Base-by-base conservation (phyloP, 2,797 vertebrate species). In the Trematomus bernacchii region DNA sequence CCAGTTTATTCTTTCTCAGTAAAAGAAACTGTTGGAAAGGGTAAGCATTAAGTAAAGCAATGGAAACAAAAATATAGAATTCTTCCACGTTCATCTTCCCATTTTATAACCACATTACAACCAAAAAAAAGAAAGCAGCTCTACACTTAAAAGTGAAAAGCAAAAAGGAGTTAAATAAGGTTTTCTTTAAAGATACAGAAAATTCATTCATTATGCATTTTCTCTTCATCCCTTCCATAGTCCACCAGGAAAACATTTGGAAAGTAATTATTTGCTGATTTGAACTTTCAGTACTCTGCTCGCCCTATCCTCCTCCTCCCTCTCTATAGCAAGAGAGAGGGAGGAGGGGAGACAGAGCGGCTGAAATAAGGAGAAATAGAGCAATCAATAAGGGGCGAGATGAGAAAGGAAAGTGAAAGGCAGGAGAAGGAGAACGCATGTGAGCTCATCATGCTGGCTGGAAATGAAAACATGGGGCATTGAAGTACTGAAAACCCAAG, bases 1-100 rank as follows among this genome's bases (percentile, higher is more conserved):
- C 91, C 93, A 93, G 92, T 95, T 96, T 95, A 95, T 95, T 96
- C 84, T 92, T 92, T 92, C 90, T 94, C 86, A 91, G 73, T 91
- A 91, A 94, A 93, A 92, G 79, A 91, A 92, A 90, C 86, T 43
- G 74, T 67, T 73, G 76, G 76, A 84, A 83, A 83, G 86, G 62
- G 63, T 71, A 89, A 90, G 83, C 77, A 87, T 88, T 86, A 91
- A 70, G 44, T 82, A 82, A 92, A 90, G 80, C 77, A 91, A 90
- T 82, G 79, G 72, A 91, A 92, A 93, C 73, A 87, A 89, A 94
- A 84, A 74, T 85, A 89, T 84, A 84, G 74, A 86, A 87, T 88
- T 84, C 15, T 87, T 92, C 83, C 87, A 92, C 71, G 54, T 89
- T 87, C 77, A 89, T 86, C 83, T 86, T 91, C 85, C 91, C 78